Conservation (phyloP, 2,888 invertebrate genomes). For the Myopa tessellatipennis region DNA sequence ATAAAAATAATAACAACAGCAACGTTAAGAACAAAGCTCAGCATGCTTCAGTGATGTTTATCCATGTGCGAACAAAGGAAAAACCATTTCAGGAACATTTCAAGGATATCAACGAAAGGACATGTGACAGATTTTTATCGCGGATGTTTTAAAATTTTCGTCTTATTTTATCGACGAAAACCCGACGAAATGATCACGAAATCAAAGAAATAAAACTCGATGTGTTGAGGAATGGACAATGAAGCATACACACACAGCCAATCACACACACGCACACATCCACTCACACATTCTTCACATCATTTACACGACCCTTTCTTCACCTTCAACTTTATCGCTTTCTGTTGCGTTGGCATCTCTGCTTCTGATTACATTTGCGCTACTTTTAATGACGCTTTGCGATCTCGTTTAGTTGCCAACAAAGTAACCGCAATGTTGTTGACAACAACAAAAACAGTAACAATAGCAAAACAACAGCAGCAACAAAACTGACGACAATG, state of each 20-base stretch:
- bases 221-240: too few relatives aligned
- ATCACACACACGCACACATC: neutral
- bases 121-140: too few relatives aligned
- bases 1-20: slow-evolving; percentile 1
- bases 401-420: slow-evolving; percentile 12
- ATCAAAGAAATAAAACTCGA: too few relatives aligned
- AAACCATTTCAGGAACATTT: too few relatives aligned
- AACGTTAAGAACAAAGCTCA: neutral
- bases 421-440: slow-evolving; percentile 11
- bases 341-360: slow-evolving; percentile 14
- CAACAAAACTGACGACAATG: neutral
- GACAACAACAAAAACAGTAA: slow-evolving; percentile 10
- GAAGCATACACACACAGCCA: neutral
- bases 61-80: too few relatives aligned
- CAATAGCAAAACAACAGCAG: slow-evolving; percentile 11
- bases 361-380: slow-evolving; percentile 5
- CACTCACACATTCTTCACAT: neutral
- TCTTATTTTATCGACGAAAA: too few relatives aligned
- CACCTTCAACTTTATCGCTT: slow-evolving; percentile 10
- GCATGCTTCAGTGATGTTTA: too few relatives aligned
- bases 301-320: neutral
- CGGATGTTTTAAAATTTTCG: too few relatives aligned
- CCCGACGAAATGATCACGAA: too few relatives aligned
- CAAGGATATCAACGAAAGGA: too few relatives aligned
- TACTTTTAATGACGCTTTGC: slow-evolving; percentile 19